Evolutionary conservation across 2,113 vertebrate genomes (phyloP).

Genomic region (Sorex araneus): DNA sequence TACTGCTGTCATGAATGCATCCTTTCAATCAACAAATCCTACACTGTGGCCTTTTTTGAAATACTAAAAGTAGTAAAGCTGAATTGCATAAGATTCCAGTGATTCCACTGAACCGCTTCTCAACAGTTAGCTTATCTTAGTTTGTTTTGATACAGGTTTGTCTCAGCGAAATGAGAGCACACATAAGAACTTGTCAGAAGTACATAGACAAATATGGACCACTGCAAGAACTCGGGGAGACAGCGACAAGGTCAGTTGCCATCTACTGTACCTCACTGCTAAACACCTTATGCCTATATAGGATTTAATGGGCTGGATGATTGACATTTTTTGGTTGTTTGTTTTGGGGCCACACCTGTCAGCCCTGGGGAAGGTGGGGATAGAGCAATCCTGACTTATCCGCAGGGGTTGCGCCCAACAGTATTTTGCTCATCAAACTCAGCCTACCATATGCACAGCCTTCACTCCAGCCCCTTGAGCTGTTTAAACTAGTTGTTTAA

Average conservation of each 20-base stretch:
- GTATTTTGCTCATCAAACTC: too few relatives aligned
- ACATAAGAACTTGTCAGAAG: constrained; percentile 85
- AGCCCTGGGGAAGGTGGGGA: too few relatives aligned
- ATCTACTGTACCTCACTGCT: neutral
- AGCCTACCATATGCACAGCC: too few relatives aligned
- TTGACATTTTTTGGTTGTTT: neutral
- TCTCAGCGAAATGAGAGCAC: constrained; percentile 86
- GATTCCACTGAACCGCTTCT: constrained; percentile 24
- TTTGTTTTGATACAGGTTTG: constrained; percentile 78
- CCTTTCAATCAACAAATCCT: neutral
- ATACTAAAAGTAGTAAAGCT: constrained; percentile 37
- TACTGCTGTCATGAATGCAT: constrained; percentile 18
- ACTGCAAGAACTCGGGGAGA: constrained; percentile 77
- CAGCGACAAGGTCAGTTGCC: constrained; percentile 74
- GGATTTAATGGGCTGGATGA: constrained; percentile 37
- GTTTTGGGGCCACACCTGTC: too few relatives aligned
- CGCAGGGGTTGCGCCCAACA: too few relatives aligned
- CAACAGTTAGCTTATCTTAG: constrained; percentile 45
- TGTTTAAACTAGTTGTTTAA: too few relatives aligned
- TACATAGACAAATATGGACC: constrained; percentile 83
- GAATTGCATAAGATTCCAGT: neutral
- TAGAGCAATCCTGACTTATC: too few relatives aligned
- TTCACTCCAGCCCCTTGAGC: neutral
- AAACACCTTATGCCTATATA: neutral
- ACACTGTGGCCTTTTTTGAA: neutral